phyloP scores from a whole-genome alignment of 2,888 invertebrate species.

The Xanthorhoe designata region DNA sequence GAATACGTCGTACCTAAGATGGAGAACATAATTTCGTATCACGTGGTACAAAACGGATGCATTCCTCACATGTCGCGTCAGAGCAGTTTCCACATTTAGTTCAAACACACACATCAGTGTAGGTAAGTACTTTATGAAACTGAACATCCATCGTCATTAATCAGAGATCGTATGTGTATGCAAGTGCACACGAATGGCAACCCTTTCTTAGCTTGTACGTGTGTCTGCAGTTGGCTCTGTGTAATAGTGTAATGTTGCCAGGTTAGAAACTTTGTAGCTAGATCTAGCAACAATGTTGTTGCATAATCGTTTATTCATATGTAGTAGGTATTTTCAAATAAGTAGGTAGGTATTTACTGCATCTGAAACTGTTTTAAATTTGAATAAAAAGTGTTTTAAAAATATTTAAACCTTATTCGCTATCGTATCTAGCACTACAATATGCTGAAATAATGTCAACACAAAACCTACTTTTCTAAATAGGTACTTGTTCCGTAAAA shows the following conservation, averaged over 20 bases:
- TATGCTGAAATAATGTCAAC: too few species aligned
- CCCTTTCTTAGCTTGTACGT: slow-evolving; percentile 55
- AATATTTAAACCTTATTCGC: too few species aligned
- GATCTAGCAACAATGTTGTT: slow-evolving; percentile 7
- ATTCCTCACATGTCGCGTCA: slow-evolving; percentile 64
- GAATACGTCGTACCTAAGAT: not conserved
- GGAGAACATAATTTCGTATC: slow-evolving; percentile 14
- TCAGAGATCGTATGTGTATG: slow-evolving; percentile 49
- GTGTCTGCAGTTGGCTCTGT: slow-evolving; percentile 42
- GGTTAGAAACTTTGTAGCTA: slow-evolving; percentile 17
- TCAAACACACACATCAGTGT: slow-evolving; percentile 51
- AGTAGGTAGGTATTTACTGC: too few species aligned
- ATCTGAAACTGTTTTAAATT: too few species aligned
- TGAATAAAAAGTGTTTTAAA: too few species aligned
- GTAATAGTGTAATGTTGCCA: slow-evolving; percentile 45
- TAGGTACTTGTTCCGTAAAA: too few species aligned
- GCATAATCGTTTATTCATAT: too few species aligned
- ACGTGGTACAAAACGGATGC: slow-evolving; percentile 40
- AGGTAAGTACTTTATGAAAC: slow-evolving; percentile 23
- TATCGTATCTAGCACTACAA: too few species aligned
- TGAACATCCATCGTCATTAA: slow-evolving; percentile 59
- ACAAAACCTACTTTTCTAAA: too few species aligned
- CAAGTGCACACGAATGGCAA: slow-evolving; percentile 49
- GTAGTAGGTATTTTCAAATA: too few species aligned
- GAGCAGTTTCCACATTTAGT: slow-evolving; percentile 67